A percentile compares a stretch with the other conserved stretches of the same genome.
These are phyloP conservation scores for Nephrotoma flavescens DNA, from an alignment of 2,888 invertebrate species.

Conservation along the genomic window DNA sequence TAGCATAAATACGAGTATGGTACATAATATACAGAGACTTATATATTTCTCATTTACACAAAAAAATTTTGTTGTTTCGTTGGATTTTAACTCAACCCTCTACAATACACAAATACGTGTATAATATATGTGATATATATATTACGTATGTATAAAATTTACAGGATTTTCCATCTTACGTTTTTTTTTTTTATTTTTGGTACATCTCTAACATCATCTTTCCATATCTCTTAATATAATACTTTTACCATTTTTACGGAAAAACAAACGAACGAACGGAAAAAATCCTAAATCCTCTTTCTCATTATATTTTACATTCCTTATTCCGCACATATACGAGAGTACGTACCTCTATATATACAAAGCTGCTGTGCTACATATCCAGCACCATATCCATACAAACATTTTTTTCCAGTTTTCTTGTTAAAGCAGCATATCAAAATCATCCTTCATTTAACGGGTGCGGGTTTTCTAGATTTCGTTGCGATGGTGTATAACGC, in stretches of 20 bases:
- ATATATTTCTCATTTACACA: background rate
- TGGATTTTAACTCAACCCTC: background rate
- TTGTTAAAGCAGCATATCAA: background rate
- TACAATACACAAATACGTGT: background rate
- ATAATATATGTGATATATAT: background rate
- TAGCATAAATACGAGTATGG: background rate
- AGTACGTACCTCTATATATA: background rate
- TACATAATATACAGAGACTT: background rate
- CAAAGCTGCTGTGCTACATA: background rate
- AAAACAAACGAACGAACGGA: background rate
- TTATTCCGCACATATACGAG: background rate
- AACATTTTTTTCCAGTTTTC: background rate
- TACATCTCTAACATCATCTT: background rate
- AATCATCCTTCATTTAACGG: background rate
- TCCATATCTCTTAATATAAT: background rate
- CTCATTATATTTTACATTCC: background rate
- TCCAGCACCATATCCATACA: background rate
- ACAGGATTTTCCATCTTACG: background rate
- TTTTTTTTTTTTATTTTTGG: background rate
- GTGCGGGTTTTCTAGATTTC: background rate
- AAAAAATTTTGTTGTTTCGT: background rate
- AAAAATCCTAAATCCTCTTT: background rate
- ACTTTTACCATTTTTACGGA: background rate
- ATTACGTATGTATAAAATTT: background rate
- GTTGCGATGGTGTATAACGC: background rate